These are phyloP conservation scores for Auanema freiburgensis DNA, from an alignment of 2,888 invertebrate species.

Conservation along the genomic window DNA sequence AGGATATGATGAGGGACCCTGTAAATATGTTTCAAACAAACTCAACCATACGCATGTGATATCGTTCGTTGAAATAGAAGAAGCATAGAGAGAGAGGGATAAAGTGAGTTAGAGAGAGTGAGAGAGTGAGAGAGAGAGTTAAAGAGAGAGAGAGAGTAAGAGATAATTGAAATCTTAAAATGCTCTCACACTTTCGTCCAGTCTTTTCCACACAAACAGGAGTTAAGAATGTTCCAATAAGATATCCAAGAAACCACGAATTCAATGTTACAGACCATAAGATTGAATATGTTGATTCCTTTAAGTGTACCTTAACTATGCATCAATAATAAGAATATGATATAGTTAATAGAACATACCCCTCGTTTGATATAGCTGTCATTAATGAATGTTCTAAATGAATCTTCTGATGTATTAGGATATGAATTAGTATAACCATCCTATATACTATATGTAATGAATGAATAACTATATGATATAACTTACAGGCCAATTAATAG, in stretches of 20 bases:
- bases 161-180: background rate
- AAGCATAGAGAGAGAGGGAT: background rate
- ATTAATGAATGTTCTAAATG: slow-evolving; percentile 36
- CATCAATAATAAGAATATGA: no score
- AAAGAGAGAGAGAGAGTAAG: background rate
- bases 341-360: background rate
- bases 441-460: slow-evolving; percentile 24
- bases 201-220: slow-evolving; percentile 27
- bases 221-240: slow-evolving; percentile 30
- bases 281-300: no score
- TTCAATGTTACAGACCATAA: slow-evolving; percentile 38
- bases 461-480: background rate
- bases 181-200: slow-evolving; percentile 37
- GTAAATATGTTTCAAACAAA: slow-evolving; percentile 4
- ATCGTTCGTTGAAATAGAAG: slow-evolving; percentile 5
- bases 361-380: slow-evolving; percentile 13
- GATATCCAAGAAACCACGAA: slow-evolving; percentile 33
- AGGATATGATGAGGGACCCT: slow-evolving; percentile 27
- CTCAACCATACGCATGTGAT: no score
- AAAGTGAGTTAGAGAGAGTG: no score
- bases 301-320: no score
- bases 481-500: slow-evolving; percentile 2
- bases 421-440: slow-evolving; percentile 57
- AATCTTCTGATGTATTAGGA: slow-evolving; percentile 52
- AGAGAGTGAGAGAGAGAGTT: background rate